phyloP scores from a whole-genome alignment of 2,888 invertebrate genomes.

The Marasmarcha lunaedactyla region DNA sequence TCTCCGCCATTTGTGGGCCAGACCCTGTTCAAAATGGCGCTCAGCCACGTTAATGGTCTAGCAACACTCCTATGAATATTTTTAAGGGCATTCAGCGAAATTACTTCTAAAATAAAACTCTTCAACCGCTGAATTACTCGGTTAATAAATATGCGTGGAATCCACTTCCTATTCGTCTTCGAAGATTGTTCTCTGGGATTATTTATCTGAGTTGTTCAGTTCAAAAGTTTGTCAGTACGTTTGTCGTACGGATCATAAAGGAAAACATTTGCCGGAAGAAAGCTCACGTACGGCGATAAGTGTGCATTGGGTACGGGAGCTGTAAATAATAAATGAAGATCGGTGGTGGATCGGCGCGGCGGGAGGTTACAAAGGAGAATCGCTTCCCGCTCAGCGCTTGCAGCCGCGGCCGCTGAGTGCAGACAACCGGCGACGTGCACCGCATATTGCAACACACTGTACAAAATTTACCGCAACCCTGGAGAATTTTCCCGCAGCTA shows the following conservation, averaged over 20 bases:
- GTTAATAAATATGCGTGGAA: constrained; percentile 62
- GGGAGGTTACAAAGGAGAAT: constrained; percentile 33
- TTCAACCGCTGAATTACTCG: constrained; percentile 65
- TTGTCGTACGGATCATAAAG: constrained; percentile 33
- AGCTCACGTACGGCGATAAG: constrained; percentile 35
- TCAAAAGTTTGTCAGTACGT: constrained; percentile 8
- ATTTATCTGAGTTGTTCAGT: constrained; percentile 31
- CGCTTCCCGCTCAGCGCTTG: constrained; percentile 21
- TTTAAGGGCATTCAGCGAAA: constrained; percentile 68
- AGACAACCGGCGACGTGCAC: constrained; percentile 61
- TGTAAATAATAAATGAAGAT: constrained; percentile 59
- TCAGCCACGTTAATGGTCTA: constrained; percentile 63
- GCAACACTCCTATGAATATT: constrained; percentile 67
- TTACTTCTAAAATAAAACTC: constrained; percentile 69
- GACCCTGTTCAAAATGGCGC: constrained; percentile 58
- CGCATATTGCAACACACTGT: constrained; percentile 60
- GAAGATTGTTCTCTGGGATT: constrained; percentile 57
- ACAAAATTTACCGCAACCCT: constrained; percentile 66
- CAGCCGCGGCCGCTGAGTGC: constrained; percentile 27
- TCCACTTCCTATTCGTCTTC: constrained; percentile 57
- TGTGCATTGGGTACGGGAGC: constrained; percentile 36
- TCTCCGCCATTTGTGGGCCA: constrained; percentile 65
- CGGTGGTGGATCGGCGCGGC: constrained; percentile 43
- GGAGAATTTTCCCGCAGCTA: constrained; percentile 24
- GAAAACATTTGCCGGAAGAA: constrained; percentile 9